A percentile compares a stretch with the other conserved stretches of the same genome.
phyloP scores from a whole-genome alignment of 2,888 invertebrate species.

The Bombyx huttoni region DNA sequence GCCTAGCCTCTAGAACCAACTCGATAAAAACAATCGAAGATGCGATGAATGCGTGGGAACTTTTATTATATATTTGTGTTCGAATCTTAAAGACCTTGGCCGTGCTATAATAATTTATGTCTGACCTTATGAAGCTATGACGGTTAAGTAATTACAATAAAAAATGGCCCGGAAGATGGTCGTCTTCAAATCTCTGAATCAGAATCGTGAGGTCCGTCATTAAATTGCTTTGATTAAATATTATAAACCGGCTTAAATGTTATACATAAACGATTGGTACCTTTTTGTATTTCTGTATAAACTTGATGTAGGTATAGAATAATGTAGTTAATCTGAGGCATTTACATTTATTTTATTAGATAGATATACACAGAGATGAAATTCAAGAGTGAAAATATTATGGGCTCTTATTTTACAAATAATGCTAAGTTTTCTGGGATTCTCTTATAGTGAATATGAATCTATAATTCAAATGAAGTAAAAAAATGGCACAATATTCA shows the following conservation, averaged over 20 bases:
- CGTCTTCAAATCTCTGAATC: conserved; percentile 27
- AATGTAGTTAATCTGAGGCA: no score
- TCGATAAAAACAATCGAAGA: background rate
- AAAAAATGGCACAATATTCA: no score
- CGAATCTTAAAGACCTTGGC: conserved; percentile 26
- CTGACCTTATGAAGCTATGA: conserved; percentile 31
- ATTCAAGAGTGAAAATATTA: no score
- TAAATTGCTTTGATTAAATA: conserved; percentile 11
- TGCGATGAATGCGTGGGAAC: conserved; percentile 13
- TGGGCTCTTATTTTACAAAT: no score
- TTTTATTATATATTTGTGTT: conserved; percentile 5
- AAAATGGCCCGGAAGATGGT: conserved; percentile 46
- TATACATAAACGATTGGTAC: background rate
- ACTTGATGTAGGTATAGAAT: no score
- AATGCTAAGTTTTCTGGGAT: no score
- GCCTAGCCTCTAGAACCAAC: no score
- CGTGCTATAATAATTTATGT: conserved; percentile 33
- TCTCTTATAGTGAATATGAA: no score
- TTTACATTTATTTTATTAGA: no score
- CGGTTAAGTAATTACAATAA: conserved; percentile 48
- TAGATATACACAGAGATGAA: no score
- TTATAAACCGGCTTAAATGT: background rate
- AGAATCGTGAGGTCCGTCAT: conserved; percentile 40
- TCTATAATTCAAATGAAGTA: no score
- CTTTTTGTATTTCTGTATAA: no score